Base-by-base conservation (phyloP, 2,888 invertebrate genomes). In the Buathra laborator region DNA sequence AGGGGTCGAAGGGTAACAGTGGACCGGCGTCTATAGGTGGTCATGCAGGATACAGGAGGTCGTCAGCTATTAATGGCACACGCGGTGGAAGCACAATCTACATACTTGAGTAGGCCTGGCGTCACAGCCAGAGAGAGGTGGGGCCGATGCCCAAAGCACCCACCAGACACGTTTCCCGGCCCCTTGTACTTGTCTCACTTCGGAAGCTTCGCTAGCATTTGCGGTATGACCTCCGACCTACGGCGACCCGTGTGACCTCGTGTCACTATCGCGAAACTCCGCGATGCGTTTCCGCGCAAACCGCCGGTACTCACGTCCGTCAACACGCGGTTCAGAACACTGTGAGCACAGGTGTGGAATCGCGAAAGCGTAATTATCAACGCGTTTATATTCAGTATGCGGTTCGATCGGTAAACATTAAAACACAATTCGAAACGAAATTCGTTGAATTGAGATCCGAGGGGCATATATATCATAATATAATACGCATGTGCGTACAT, bases 51-150 rank as follows among this genome's bases (percentile, higher is more conserved):
- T 87, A 81, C 86, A 87, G 79, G 85, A 86, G 88, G 90, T 83
- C 89, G 90, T 91, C 90, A 91, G 89, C 89, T 90, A 92, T 92
- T 92, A 92, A 92, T 91, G 90, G 90, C 89, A 91, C 89, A 89
- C 91, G 91, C 89, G 90, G 90, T 85, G 78, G 87, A 82, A 84
- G 90, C 85, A 89, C 90, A 91, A 92, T 92, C 90, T 92, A 91
- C 92, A 92, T 92, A 91, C 86, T 87, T 89, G 89, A 92, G 92
- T 90, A 90, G 89, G 89, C 89, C 86, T 81, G 84, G 78, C 81
- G 86, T 82, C 79, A 77, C 68, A 74, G 80, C 37, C 51, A 10
- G 32, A 64, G 72, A 83, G 59, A 48, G 56, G 37, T 37, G 37
- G 37, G 37, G 32, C 32, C 48, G 3, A 43, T 37, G 24, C 10